Percentiles rank a stretch among this genome's conserved stretches.
Evolutionary conservation across 2,888 invertebrate genomes (phyloP).

Genomic region (Sthenelais limicola): DNA sequence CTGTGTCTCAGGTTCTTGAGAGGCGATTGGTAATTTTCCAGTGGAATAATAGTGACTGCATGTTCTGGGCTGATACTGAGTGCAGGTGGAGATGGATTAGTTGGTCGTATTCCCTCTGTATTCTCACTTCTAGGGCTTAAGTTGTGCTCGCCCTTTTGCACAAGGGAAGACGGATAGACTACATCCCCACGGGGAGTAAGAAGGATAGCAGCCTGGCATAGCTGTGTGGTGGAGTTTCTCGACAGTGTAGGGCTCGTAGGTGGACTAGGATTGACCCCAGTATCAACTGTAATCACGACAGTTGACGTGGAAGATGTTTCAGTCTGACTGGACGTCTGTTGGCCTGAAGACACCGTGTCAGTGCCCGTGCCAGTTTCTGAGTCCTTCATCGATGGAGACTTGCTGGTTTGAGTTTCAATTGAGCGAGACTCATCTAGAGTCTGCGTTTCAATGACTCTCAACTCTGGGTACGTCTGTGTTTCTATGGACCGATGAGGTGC

Average conservation of each 20-base stretch:
- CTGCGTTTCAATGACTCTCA: conserved; percentile 49
- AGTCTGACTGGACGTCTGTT: neutral
- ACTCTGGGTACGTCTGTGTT: conserved; percentile 51
- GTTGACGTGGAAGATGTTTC: neutral
- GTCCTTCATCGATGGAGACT: neutral
- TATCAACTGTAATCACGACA: conserved; percentile 37
- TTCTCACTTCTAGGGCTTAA: neutral
- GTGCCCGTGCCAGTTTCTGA: conserved; percentile 26
- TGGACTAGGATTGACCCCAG: conserved; percentile 47
- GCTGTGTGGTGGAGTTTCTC: conserved; percentile 8
- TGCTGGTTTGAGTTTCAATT: conserved; percentile 45
- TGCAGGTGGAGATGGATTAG: neutral
- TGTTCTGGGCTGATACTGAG: neutral
- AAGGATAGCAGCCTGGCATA: neutral
- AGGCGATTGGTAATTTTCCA: neutral
- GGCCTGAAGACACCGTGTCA: no score
- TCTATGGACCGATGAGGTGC: conserved; percentile 45
- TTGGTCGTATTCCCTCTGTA: neutral
- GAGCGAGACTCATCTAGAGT: neutral
- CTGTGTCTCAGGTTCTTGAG: neutral
- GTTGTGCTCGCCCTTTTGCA: no score
- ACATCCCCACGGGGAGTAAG: no score
- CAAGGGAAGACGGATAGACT: no score
- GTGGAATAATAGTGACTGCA: neutral
- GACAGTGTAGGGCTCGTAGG: conserved; percentile 32